Conservation (phyloP, 2,888 invertebrate species). For the Sepiola atlantica region DNA sequence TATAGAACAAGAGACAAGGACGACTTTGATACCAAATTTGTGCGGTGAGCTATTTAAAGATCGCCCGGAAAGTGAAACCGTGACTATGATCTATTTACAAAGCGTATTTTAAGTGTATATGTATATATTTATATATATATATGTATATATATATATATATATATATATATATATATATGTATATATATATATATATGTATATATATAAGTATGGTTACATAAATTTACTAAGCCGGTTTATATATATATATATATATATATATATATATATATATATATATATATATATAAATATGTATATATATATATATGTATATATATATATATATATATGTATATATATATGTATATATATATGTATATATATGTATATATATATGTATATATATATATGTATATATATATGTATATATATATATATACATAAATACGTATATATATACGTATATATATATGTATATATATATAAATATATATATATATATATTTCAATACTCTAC, state of each 20-base stretch:
- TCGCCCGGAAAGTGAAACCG: no score
- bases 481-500: not conserved
- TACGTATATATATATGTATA: not conserved
- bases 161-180: no score
- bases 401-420: not conserved
- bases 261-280: slow-evolving; percentile 58
- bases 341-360: not conserved
- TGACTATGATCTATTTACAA: no score
- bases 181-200: not conserved
- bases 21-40: no score
- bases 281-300: not conserved
- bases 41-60: no score
- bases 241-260: slow-evolving; percentile 56
- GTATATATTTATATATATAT: no score
- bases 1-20: no score
- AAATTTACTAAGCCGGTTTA: not conserved
- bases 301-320: not conserved
- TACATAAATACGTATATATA: not conserved
- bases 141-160: no score
- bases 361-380: not conserved
- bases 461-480: not conserved
- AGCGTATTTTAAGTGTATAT: no score
- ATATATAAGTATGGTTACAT: no score
- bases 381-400: no score
- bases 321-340: not conserved